Evolutionary conservation across 2,113 vertebrate genomes (phyloP).

Genomic region (Gnathonemus echidnorhynchus): DNA sequence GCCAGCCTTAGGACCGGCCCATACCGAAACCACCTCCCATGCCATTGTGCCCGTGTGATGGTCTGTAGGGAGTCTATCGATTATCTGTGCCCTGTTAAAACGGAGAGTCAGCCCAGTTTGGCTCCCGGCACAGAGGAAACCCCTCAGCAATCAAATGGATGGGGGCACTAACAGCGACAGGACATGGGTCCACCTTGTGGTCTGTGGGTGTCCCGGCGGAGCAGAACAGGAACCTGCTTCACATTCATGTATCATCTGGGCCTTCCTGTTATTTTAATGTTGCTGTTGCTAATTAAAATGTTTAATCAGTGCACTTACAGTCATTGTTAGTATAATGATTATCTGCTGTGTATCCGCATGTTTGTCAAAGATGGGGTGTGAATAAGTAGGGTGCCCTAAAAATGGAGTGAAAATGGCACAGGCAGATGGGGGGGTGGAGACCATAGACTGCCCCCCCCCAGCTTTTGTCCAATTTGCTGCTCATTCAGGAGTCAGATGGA

Average conservation of each 20-base stretch:
- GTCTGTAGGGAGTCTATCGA: not conserved
- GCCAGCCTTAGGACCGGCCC: too few relatives aligned
- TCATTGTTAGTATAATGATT: not conserved
- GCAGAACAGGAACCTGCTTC: not conserved
- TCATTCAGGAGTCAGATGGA: not conserved
- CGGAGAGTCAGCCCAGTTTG: not conserved
- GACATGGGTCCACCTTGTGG: not conserved
- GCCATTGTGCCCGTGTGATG: not conserved
- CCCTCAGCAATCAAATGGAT: not conserved
- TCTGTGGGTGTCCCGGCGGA: not conserved
- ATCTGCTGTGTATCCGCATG: not conserved
- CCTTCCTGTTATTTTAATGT: not conserved
- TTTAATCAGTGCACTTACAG: not conserved
- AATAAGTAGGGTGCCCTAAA: not conserved
- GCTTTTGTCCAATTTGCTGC: not conserved
- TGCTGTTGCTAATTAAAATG: not conserved
- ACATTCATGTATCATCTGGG: not conserved
- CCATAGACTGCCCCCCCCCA: not conserved
- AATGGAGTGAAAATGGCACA: not conserved
- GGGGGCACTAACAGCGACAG: not conserved
- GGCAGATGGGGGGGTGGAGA: not conserved
- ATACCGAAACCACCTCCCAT: not conserved
- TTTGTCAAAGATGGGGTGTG: not conserved
- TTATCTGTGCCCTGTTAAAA: not conserved
- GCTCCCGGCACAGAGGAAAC: not conserved